phyloP scores from a whole-genome alignment of 2,888 invertebrate species.

The Noctua fimbriata region DNA sequence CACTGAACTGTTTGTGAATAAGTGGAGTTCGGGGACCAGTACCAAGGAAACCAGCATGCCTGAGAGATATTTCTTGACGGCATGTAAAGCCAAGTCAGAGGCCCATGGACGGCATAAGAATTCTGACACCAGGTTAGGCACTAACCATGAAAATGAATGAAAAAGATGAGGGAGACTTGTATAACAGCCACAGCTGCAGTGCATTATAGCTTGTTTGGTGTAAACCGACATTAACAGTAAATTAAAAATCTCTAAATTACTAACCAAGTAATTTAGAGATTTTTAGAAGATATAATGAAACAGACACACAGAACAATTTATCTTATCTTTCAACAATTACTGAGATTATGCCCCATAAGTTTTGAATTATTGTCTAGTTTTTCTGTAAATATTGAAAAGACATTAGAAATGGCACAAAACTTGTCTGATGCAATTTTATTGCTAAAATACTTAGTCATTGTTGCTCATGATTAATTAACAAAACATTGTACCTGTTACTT shows the following conservation, averaged over 20 bases:
- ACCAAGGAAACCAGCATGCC: too few species aligned
- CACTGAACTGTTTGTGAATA: neutral
- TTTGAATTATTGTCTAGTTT: neutral
- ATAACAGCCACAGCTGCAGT: too few species aligned
- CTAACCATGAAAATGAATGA: too few species aligned
- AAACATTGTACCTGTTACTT: neutral
- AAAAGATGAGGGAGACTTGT: too few species aligned
- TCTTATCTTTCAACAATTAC: constrained; percentile 23
- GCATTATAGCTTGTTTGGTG: neutral
- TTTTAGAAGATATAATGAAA: too few species aligned
- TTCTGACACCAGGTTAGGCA: too few species aligned
- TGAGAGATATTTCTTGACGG: too few species aligned
- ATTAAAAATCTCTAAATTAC: neutral
- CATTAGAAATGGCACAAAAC: neutral
- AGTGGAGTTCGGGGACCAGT: too few species aligned
- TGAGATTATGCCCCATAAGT: constrained; percentile 11
- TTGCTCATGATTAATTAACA: neutral
- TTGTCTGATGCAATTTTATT: neutral
- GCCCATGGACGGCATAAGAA: too few species aligned
- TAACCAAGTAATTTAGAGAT: too few species aligned
- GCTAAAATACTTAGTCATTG: too few species aligned
- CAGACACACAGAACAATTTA: constrained; percentile 5
- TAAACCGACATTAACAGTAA: neutral
- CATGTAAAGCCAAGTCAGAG: too few species aligned
- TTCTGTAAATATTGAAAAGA: neutral